Conservation (phyloP, 2,888 invertebrate genomes). For the Plagiodera versicolora region DNA sequence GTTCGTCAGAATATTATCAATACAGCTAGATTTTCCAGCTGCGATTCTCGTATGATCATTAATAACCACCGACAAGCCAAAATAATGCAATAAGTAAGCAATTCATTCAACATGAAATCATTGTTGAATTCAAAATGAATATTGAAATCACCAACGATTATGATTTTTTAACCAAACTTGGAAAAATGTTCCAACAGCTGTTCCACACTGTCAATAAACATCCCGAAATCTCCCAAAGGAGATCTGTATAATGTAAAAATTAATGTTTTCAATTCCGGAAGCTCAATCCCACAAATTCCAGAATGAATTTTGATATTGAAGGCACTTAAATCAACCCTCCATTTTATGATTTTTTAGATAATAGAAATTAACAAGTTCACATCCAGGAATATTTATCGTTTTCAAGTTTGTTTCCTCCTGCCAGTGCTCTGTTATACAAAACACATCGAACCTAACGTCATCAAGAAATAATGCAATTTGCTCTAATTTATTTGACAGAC, state of each 20-base stretch:
- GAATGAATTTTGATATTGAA: no score
- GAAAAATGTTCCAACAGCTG: not conserved
- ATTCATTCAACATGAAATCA: not conserved
- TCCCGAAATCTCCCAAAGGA: no score
- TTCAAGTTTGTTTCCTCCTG: not conserved
- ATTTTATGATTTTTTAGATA: not conserved
- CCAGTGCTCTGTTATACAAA: conserved; percentile 8
- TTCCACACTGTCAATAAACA: not conserved
- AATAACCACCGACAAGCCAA: not conserved
- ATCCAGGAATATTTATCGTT: not conserved
- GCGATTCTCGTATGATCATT: not conserved
- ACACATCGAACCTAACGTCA: not conserved
- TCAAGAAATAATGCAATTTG: not conserved
- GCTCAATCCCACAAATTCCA: no score
- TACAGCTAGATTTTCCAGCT: not conserved
- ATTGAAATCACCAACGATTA: not conserved
- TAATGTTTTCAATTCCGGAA: no score
- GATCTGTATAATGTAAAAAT: no score
- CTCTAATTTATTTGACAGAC: conserved; percentile 10
- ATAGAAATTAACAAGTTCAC: not conserved
- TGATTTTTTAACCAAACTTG: not conserved
- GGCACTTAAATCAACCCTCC: not conserved
- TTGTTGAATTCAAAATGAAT: not conserved
- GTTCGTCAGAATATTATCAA: not conserved
- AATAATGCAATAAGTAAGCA: not conserved